Conservation (phyloP, 1,140 invertebrate species). For the Aphaenogaster rudis region DNA sequence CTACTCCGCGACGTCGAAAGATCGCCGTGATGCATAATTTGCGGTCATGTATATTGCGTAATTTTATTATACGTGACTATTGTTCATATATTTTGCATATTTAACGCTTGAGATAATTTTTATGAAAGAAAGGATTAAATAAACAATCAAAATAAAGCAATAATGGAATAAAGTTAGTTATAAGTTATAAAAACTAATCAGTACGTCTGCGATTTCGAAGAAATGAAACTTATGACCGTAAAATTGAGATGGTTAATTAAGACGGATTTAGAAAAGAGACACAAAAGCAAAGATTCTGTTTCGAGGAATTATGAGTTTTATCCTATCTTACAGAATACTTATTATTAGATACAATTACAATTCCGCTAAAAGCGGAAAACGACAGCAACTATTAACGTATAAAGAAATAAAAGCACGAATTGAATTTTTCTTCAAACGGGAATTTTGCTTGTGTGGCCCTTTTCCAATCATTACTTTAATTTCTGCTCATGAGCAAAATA, state of each 20-base stretch:
- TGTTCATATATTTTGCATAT: slow-evolving; percentile 8
- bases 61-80: neutral
- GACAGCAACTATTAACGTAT: neutral
- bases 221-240: neutral
- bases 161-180: neutral
- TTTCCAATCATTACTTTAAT: neutral
- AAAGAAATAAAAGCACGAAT: neutral
- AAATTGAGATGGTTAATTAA: neutral
- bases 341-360: neutral
- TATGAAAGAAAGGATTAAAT: neutral
- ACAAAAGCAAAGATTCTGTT: neutral
- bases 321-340: neutral
- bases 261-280: neutral
- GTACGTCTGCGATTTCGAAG: no score
- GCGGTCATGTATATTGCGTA: neutral
- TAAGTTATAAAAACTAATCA: neutral
- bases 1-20: slow-evolving; percentile 23
- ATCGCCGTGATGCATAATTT: slow-evolving; percentile 13
- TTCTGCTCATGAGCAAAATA: slow-evolving; percentile 25
- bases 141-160: slow-evolving; percentile 18
- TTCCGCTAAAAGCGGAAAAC: neutral
- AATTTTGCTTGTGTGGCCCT: neutral
- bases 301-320: neutral
- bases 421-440: neutral
- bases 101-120: neutral